Conservation (phyloP, 2,888 invertebrate species). For the Dryomyza anilis region DNA sequence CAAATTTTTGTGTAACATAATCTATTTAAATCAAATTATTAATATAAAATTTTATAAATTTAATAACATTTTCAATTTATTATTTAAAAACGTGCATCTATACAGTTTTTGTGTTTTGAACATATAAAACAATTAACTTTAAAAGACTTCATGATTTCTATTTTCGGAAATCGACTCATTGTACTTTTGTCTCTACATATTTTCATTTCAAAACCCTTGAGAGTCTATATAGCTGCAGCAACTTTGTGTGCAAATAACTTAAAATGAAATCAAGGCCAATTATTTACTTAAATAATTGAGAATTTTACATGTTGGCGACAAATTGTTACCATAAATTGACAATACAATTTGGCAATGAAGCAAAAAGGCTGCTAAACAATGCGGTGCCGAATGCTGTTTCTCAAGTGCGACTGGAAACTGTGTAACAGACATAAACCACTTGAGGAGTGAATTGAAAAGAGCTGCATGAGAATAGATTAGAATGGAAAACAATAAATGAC, state of each 20-base stretch:
- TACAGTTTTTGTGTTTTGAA: too few species aligned
- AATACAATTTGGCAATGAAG: not conserved
- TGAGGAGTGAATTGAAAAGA: not conserved
- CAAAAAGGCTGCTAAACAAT: not conserved
- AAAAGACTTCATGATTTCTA: not conserved
- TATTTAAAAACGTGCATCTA: too few species aligned
- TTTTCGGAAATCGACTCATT: not conserved
- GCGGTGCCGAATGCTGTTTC: too few species aligned
- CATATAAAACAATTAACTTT: not conserved
- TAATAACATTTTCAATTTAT: too few species aligned
- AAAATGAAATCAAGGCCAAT: not conserved
- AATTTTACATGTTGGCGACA: not conserved
- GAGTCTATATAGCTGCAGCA: too few species aligned
- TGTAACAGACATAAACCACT: not conserved
- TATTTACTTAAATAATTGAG: not conserved
- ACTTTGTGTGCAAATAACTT: too few species aligned
- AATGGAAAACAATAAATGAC: slow-evolving; percentile 17
- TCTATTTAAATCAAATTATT: not conserved
- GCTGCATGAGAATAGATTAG: not conserved
- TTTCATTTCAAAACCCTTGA: not conserved
- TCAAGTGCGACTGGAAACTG: not conserved
- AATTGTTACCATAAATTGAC: too few species aligned
- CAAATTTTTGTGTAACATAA: not conserved
- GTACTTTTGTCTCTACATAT: not conserved
- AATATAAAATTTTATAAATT: too few species aligned